These are phyloP conservation scores for Porites divaricata DNA, from an alignment of 92 coral and sea anemone genomes.

Conservation along the genomic window DNA sequence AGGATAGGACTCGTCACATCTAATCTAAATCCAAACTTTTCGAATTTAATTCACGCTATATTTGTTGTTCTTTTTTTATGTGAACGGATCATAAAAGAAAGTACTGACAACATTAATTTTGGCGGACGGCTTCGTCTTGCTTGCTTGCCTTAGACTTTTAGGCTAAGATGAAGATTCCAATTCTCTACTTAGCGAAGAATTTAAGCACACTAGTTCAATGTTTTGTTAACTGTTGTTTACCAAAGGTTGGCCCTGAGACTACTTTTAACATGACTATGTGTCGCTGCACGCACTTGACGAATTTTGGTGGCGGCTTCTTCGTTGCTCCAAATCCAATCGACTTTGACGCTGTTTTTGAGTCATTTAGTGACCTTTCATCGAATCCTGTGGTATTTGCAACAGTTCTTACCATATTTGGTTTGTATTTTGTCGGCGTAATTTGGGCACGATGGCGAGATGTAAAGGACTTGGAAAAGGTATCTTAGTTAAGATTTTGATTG, in stretches of 20 bases:
- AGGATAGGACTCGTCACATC: too few species aligned
- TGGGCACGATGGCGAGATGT: constrained; percentile 89
- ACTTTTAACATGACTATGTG: constrained; percentile 58
- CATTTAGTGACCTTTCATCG: constrained; percentile 71
- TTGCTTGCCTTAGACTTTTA: too few species aligned
- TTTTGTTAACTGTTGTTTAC: background rate
- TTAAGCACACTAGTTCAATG: background rate
- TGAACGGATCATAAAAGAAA: too few species aligned
- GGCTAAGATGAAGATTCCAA: too few species aligned
- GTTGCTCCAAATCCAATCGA: constrained; percentile 97
- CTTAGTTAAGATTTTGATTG: background rate
- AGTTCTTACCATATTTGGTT: constrained; percentile 80
- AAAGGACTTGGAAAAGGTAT: constrained; percentile 80
- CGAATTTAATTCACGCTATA: too few species aligned
- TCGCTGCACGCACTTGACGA: constrained; percentile 82
- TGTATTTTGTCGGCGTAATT: constrained; percentile 75
- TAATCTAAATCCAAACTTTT: too few species aligned
- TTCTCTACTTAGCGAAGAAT: too few species aligned
- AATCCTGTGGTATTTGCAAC: constrained; percentile 90
- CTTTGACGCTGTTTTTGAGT: constrained; percentile 68
- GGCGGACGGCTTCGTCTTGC: too few species aligned
- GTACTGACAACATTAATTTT: too few species aligned
- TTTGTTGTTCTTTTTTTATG: too few species aligned
- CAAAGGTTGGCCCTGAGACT: constrained; percentile 58
- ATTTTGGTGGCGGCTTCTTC: constrained; percentile 92